Conservation (phyloP, 2,888 invertebrate species). For the Drosophila colorata region DNA sequence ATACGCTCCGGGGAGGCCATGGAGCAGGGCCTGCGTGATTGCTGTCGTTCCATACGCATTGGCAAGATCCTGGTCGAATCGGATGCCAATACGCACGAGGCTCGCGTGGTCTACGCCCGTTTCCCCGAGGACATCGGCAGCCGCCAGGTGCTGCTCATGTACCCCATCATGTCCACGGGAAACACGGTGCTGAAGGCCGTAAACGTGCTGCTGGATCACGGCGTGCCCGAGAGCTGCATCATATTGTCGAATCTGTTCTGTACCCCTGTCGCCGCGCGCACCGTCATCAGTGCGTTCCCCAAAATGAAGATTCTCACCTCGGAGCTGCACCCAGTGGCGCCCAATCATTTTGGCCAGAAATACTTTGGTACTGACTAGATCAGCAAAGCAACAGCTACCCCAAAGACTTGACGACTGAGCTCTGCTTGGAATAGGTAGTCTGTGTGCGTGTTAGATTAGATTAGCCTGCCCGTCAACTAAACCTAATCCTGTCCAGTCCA, state of each 20-base stretch:
- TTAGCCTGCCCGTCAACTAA: neutral
- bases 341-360: slow-evolving; percentile 99
- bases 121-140: slow-evolving; percentile 97
- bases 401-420: slow-evolving; percentile 71
- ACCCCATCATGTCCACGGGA: slow-evolving; percentile 99
- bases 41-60: slow-evolving; percentile 98
- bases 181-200: slow-evolving; percentile 98
- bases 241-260: slow-evolving; percentile 99
- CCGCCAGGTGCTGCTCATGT: slow-evolving; percentile 96
- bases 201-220: slow-evolving; percentile 96
- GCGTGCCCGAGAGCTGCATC: slow-evolving; percentile 96
- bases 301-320: slow-evolving; percentile 97
- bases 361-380: slow-evolving; percentile 98
- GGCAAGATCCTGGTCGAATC: slow-evolving; percentile 99
- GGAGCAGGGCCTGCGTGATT: slow-evolving; percentile 97
- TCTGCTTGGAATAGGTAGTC: slow-evolving; percentile 76
- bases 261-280: slow-evolving; percentile 95
- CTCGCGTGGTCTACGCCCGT: slow-evolving; percentile 98
- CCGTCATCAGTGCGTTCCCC: slow-evolving; percentile 93
- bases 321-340: slow-evolving; percentile 97
- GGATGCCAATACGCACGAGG: slow-evolving; percentile 98
- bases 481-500: slow-evolving; percentile 12
- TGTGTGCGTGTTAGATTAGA: neutral
- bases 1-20: slow-evolving; percentile 98
- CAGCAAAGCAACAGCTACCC: slow-evolving; percentile 24